These are phyloP conservation scores for Dreissena polymorpha DNA, from an alignment of 1,140 invertebrate genomes.

Conservation along the genomic window DNA sequence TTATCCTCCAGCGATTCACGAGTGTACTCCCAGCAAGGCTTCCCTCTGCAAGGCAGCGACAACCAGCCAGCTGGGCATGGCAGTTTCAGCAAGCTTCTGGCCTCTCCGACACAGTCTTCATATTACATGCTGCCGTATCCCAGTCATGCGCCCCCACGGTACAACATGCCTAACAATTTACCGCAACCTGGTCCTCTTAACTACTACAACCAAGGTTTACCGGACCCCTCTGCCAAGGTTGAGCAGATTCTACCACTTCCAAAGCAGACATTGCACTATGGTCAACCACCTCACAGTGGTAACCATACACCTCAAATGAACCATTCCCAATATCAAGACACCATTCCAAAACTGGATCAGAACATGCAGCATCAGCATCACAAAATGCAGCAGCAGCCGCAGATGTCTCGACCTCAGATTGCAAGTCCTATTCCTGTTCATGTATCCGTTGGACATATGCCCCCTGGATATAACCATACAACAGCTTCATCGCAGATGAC, in stretches of 20 bases:
- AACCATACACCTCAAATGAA: neutral
- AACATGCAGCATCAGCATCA: neutral
- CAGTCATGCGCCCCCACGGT: neutral
- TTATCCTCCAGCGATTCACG: too few relatives aligned
- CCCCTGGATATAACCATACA: neutral
- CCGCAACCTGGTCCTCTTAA: neutral
- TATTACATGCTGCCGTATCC: neutral
- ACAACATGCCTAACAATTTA: neutral
- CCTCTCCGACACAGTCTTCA: neutral
- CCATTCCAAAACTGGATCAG: neutral
- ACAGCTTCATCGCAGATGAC: neutral
- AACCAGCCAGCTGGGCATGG: too few relatives aligned
- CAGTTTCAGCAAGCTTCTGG: neutral
- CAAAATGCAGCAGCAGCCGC: neutral
- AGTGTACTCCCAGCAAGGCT: too few relatives aligned
- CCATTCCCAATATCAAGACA: constrained; percentile 6
- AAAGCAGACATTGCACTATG: neutral
- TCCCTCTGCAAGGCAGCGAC: too few relatives aligned
- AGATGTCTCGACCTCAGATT: neutral
- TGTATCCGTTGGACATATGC: neutral
- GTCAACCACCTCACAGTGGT: neutral
- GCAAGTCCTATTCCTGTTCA: neutral
- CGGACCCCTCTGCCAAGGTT: neutral
- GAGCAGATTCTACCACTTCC: neutral
- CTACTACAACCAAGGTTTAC: neutral